Base-by-base conservation (phyloP, 1,140 invertebrate species). In the Drosophila sproati region DNA sequence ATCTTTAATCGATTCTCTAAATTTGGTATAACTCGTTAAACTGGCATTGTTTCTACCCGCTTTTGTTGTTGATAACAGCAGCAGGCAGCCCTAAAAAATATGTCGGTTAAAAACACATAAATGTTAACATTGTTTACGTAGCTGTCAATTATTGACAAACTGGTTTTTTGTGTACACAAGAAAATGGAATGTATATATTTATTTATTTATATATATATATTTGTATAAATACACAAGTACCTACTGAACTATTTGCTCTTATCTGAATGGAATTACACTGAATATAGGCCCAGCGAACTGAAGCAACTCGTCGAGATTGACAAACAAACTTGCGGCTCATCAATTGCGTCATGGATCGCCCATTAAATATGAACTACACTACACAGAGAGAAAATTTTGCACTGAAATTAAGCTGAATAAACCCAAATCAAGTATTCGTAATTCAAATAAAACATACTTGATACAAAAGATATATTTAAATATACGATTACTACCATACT, bases 81-180 rank as follows among this genome's bases (percentile, higher is more conserved):
- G 20, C 20, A 48, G 10, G 3, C 6, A 28, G 5, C 20, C 12
- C 28, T 20, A 57, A 59, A 47, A 28, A 64, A 59, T 20, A 20
- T 20, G 68, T 56, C 41, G 39, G 60, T 54, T 82, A 77, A 67
- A 56, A 73, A 76, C 68, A 73, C 78, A 67, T 56, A 57, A 56
- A 69, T 82, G 74, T 83, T 66, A 72, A 78, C 74, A 83, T 69
- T 85, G 71, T 85, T 83, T 80, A 80, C 73, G 43, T 89, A 87
- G 83, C 83, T 87, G 83, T 80, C 85, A 80, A 80, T 87, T 88
- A 89, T 83, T 87, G 85, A 89, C 80, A 83, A 89, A 87, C 77
- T 47, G 43, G 62, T 62, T 72, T 72, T 75, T 73, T 67, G 43
- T 57, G 66, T 70, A 50, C 48, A 10, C 37, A 4, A 39, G 35